These are phyloP conservation scores for Araneus ventricosus DNA, from an alignment of 1,140 invertebrate species.

Conservation along the genomic window DNA sequence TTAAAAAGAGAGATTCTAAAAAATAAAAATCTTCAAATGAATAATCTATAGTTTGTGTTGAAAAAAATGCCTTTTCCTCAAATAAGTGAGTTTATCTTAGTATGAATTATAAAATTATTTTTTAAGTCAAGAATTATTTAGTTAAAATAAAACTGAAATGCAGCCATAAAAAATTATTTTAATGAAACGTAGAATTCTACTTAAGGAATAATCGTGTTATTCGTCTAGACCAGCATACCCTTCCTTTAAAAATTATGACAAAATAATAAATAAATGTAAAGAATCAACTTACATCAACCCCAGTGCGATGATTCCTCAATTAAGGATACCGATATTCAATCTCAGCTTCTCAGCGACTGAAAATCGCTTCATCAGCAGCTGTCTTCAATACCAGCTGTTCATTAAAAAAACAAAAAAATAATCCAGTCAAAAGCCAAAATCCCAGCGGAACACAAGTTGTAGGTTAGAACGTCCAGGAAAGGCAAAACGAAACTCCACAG, in stretches of 20 bases:
- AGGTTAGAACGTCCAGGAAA: constrained; percentile 59
- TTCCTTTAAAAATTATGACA: neutral
- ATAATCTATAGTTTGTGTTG: no score
- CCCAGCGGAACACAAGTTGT: neutral
- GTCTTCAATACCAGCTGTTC: constrained; percentile 6
- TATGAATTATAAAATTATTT: no score
- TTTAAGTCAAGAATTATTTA: no score
- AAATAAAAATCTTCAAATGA: no score
- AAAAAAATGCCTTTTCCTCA: no score
- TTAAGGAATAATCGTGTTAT: no score
- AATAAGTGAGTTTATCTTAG: no score
- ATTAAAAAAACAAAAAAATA: neutral
- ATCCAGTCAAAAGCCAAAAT: neutral
- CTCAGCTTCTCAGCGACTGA: neutral
- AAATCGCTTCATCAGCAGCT: constrained; percentile 16
- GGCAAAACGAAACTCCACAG: constrained; percentile 51
- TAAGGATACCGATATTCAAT: neutral
- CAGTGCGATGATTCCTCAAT: neutral
- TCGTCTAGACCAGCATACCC: no score
- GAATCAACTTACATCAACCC: neutral
- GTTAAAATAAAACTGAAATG: no score
- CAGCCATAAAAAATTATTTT: no score
- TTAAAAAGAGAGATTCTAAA: no score
- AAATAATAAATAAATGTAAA: neutral
- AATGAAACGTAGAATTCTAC: no score